These are phyloP conservation scores for Camptogramma bilineatum DNA, from an alignment of 2,888 invertebrate genomes.

Conservation along the genomic window DNA sequence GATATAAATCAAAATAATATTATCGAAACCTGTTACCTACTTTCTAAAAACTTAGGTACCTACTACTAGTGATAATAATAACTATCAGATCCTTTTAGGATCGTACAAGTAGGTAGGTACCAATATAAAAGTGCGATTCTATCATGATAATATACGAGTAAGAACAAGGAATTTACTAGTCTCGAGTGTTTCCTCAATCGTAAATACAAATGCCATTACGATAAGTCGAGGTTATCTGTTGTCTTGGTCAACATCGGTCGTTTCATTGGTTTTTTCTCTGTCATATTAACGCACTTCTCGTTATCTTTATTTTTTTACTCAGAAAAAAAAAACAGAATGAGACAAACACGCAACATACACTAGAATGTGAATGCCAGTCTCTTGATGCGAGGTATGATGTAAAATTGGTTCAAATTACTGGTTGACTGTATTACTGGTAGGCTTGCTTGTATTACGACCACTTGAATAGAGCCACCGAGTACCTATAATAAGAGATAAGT, in stretches of 20 bases:
- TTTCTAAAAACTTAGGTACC: constrained; percentile 30
- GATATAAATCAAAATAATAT: constrained; percentile 31
- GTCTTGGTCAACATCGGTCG: background rate
- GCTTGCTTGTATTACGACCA: constrained; percentile 33
- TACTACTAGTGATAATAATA: background rate
- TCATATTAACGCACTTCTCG: background rate
- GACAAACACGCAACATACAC: constrained; percentile 24
- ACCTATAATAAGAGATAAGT: no score
- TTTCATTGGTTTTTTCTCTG: background rate
- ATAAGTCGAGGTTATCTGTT: constrained; percentile 42
- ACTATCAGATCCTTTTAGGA: background rate
- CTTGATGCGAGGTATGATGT: constrained; percentile 41
- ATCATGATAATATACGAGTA: constrained; percentile 17
- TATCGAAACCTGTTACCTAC: constrained; percentile 34
- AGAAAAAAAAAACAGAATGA: constrained; percentile 25
- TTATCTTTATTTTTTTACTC: constrained; percentile 28
- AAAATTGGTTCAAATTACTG: constrained; percentile 53
- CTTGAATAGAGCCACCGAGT: constrained; percentile 19
- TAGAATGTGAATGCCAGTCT: constrained; percentile 39
- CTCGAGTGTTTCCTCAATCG: constrained; percentile 31
- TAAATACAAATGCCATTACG: constrained; percentile 28
- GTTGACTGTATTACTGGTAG: constrained; percentile 43
- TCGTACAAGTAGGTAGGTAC: background rate
- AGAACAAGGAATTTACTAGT: constrained; percentile 19
- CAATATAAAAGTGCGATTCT: constrained; percentile 23